Evolutionary conservation across 2,888 invertebrate species (phyloP), one percentile per base, ranked within the genome.

Genomic region (Lasioglossum lativentre): DNA sequence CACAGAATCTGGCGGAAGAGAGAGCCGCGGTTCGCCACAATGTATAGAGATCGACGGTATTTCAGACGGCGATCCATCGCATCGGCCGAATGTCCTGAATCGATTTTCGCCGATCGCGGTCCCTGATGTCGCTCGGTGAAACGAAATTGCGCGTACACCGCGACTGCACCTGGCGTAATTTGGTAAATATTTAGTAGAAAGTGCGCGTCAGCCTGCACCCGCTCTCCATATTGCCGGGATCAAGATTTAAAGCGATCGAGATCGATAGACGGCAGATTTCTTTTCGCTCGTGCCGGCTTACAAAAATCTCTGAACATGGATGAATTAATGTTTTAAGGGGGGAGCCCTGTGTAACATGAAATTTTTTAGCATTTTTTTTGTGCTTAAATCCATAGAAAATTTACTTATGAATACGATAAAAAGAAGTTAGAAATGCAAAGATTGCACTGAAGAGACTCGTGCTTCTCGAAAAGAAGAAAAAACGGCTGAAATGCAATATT

Each of bases 11-110:
- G 82, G 40, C 82, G 83, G 80, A 80, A 75, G 81, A 85, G 82
- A 86, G 87, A 84, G 80, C 72, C 72, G 70, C 68, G 42, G 71
- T 71, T 77, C 23, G 38, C 40, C 77, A 78, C 79, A 80, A 88
- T 86, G 79, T 83, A 82, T 59, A 78, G 56, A 82, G 52, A 88
- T 88, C 78, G 56, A 56, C 16, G 70, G 38, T 75, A 73, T 84
- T 87, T 79, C 77, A 45, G 27, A 68, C 75, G 68, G 38, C 79
- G 77, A 78, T 40, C 71, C 45, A 34, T 70, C 75, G 34, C 34
- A 3, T 34, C 34, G 68, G 79, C 84, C 85, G 85, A 79, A 52
- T 30, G 78, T 71, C 73, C 75, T 52, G 78, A 52, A 72, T 80
- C 80, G 63, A 82, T 84, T 72, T 82, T 45, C n/a, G 14, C 71